These are phyloP conservation scores for Platichthys stellatus DNA, from an alignment of 2,113 vertebrate genomes.

Conservation along the genomic window DNA sequence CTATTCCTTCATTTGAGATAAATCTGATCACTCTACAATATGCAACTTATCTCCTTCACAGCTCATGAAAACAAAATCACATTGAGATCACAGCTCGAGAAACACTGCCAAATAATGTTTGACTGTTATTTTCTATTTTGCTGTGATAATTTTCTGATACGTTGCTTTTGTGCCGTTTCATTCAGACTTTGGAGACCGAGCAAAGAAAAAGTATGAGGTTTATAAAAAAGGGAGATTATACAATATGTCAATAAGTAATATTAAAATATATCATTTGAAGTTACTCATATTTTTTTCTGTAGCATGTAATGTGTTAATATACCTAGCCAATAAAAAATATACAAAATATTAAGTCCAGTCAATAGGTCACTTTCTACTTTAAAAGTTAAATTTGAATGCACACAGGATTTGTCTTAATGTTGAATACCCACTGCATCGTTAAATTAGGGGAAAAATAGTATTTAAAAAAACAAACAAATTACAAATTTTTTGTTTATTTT, in stretches of 20 bases:
- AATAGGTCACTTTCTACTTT: background rate
- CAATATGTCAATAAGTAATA: slow-evolving; percentile 34
- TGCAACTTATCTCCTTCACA: slow-evolving; percentile 40
- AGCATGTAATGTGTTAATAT: slow-evolving; percentile 93
- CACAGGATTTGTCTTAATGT: background rate
- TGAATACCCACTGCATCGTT: too few species aligned
- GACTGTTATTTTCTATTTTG: slow-evolving; percentile 82
- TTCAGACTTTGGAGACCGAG: slow-evolving; percentile 13
- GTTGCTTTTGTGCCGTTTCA: slow-evolving; percentile 25
- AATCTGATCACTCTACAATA: slow-evolving; percentile 10
- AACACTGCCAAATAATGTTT: slow-evolving; percentile 71
- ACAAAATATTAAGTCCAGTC: slow-evolving; percentile 28
- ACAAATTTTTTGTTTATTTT: too few species aligned
- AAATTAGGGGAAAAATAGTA: too few species aligned
- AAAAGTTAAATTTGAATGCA: background rate
- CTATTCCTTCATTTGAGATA: background rate
- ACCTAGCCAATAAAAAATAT: slow-evolving; percentile 92
- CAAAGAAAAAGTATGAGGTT: background rate
- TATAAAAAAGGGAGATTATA: slow-evolving; percentile 30
- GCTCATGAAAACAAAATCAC: background rate
- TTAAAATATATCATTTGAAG: slow-evolving; percentile 80
- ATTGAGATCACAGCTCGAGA: slow-evolving; percentile 15
- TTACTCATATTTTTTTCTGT: slow-evolving; percentile 83
- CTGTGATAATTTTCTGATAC: slow-evolving; percentile 74
- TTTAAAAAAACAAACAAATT: too few species aligned